Evolutionary conservation across 1,140 invertebrate species (phyloP).

Genomic region (Tetragonula clypearis): DNA sequence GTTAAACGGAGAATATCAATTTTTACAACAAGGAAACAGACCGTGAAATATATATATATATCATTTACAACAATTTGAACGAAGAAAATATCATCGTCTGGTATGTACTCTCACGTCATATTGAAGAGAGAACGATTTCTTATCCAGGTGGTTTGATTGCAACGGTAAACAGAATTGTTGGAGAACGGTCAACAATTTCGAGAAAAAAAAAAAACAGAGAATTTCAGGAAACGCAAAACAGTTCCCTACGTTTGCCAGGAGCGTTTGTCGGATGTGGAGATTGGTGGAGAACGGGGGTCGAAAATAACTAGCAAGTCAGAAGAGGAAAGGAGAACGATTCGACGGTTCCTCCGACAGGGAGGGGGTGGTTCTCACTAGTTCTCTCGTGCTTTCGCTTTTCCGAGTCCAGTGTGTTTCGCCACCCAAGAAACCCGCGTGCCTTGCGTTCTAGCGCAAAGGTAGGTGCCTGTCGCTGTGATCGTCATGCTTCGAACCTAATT

Average conservation of each 20-base stretch:
- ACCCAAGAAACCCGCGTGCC: conserved; percentile 62
- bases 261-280: conserved; percentile 33
- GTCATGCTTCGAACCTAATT: conserved; percentile 16
- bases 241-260: conserved; percentile 59
- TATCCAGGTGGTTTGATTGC: background rate
- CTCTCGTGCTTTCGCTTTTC: conserved; percentile 64
- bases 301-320: conserved; percentile 67
- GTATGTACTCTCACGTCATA: background rate
- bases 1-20: background rate
- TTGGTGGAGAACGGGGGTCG: conserved; percentile 40
- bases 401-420: conserved; percentile 68
- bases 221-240: conserved; percentile 50
- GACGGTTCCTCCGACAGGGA: conserved; percentile 57
- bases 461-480: conserved; percentile 48
- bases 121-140: background rate
- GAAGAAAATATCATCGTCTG: background rate
- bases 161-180: background rate
- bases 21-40: background rate
- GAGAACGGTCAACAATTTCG: conserved; percentile 33
- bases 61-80: background rate
- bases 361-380: conserved; percentile 51
- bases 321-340: conserved; percentile 60
- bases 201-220: conserved; percentile 27
- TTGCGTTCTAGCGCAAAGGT: conserved; percentile 58
- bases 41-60: background rate